Conservation (phyloP, 2,113 vertebrate genomes). For the Entomyzon cyanotis region DNA sequence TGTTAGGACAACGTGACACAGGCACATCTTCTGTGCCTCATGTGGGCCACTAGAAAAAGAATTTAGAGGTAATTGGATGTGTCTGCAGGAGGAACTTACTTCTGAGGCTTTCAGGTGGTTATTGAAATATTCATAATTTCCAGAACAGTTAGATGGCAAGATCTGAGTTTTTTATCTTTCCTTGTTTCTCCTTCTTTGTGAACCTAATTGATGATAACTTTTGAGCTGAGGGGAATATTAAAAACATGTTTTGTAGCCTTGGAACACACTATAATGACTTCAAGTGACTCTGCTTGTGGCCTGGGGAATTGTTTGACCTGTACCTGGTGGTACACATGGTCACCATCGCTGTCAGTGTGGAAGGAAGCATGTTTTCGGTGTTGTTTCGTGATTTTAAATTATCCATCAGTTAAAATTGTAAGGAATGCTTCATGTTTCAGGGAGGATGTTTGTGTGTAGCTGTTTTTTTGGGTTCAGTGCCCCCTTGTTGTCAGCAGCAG, state of each 20-base stretch:
- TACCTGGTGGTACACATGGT: background rate
- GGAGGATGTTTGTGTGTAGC: background rate
- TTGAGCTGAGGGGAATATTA: background rate
- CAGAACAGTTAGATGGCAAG: background rate
- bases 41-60: background rate
- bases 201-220: background rate
- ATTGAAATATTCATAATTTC: background rate
- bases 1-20: background rate
- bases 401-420: background rate
- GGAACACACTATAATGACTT: background rate
- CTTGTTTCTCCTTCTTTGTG: background rate
- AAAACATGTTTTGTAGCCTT: background rate
- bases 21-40: background rate
- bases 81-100: background rate
- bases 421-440: background rate
- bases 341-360: background rate
- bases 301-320: background rate
- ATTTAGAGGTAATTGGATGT: background rate
- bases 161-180: background rate
- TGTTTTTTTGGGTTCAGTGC: background rate
- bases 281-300: background rate
- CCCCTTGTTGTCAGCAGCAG: background rate
- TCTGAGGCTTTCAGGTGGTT: background rate
- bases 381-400: background rate
- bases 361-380: accelerated